Percentiles rank a stretch among this genome's conserved stretches.
Evolutionary conservation across 1,140 invertebrate species (phyloP).

Genomic region (Brachionus rotundiformis): DNA sequence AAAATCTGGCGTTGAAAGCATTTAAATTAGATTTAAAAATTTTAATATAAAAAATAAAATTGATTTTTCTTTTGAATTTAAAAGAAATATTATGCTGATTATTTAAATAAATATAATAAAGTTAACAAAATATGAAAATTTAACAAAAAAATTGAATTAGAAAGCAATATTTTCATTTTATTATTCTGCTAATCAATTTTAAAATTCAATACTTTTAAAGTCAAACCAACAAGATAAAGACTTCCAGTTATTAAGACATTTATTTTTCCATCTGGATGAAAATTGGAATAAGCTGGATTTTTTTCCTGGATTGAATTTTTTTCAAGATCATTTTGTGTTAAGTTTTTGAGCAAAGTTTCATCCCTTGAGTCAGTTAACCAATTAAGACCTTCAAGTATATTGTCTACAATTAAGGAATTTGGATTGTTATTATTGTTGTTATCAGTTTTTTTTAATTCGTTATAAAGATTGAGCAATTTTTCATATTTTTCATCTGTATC

Average conservation of each 20-base stretch:
- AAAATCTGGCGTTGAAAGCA: conserved; percentile 55
- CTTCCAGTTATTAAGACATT: conserved; percentile 48
- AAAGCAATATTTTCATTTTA: background rate
- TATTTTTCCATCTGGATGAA: background rate
- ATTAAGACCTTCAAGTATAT: conserved; percentile 11
- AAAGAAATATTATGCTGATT: no score
- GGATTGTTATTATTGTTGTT: background rate
- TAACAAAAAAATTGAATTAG: background rate
- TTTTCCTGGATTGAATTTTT: background rate
- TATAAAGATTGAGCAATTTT: conserved; percentile 21
- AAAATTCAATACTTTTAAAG: conserved; percentile 41
- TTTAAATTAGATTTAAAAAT: background rate
- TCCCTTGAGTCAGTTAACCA: conserved; percentile 36
- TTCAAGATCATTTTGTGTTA: background rate
- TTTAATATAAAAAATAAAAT: background rate
- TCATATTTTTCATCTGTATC: conserved; percentile 38
- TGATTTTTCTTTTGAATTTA: no score
- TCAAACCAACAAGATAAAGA: conserved; percentile 37
- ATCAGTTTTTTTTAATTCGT: background rate
- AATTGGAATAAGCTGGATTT: background rate
- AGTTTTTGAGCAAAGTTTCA: background rate
- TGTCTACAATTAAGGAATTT: background rate
- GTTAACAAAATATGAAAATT: no score
- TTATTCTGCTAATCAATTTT: conserved; percentile 20
- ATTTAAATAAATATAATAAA: no score